Conservation (phyloP, 37 sponge, comb jelly and placozoan species). For the Mnemiopsis leidyi region DNA sequence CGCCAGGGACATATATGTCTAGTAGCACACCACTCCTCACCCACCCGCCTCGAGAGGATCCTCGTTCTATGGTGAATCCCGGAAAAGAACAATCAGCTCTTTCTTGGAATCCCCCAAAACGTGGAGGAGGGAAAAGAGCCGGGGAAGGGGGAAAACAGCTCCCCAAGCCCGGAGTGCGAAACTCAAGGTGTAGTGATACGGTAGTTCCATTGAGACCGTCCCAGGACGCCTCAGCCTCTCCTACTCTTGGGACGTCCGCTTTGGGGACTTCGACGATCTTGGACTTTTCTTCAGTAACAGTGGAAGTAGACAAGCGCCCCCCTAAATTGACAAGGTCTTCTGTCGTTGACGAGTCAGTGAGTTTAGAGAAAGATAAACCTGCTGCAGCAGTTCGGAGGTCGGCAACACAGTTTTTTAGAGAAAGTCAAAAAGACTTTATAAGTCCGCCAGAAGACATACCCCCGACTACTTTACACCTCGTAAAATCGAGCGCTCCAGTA, state of each 20-base stretch:
- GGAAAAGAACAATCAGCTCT: not conserved
- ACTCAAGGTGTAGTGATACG: not conserved
- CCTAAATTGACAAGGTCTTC: not conserved
- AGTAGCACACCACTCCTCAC: not conserved
- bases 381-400: no score
- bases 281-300: not conserved
- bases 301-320: not conserved
- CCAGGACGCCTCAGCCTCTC: not conserved
- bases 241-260: not conserved
- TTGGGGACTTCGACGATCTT: not conserved
- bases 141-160: not conserved
- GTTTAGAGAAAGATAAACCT: not conserved
- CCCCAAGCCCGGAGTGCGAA: not conserved
- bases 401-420: no score
- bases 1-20: no score
- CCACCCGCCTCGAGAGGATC: no score
- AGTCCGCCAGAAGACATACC: not conserved
- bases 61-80: not conserved
- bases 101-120: not conserved
- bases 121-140: not conserved
- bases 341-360: not conserved
- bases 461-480: not conserved
- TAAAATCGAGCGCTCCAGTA: not conserved
- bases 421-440: not conserved
- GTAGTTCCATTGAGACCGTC: not conserved